A percentile compares a stretch with the other conserved stretches of the same genome.
Conservation (phyloP, 2,888 invertebrate species). For the Aspidiotus rigidus region DNA sequence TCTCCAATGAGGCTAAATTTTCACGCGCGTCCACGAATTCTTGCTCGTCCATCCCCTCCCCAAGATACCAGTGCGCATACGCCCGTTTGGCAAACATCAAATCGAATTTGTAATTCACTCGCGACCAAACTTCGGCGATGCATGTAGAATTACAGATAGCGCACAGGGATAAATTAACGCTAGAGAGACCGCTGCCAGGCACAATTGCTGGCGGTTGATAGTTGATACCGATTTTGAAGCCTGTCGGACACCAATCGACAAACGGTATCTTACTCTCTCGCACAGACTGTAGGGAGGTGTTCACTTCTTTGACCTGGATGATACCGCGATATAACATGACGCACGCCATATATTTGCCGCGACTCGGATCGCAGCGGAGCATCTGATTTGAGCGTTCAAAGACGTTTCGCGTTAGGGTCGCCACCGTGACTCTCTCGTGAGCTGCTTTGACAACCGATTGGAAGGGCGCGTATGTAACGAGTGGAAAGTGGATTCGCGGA, state of each 20-base stretch:
- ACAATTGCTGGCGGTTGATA: slow-evolving; percentile 6
- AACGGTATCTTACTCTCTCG: slow-evolving; percentile 5
- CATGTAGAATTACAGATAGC: slow-evolving; percentile 14
- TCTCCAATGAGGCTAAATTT: slow-evolving; percentile 14
- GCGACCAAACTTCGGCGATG: slow-evolving; percentile 20
- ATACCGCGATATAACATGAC: slow-evolving; percentile 11
- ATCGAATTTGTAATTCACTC: slow-evolving; percentile 24
- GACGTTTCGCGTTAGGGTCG: not conserved
- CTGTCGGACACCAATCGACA: slow-evolving; percentile 24
- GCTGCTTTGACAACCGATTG: not conserved
- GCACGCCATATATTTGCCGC: slow-evolving; percentile 20
- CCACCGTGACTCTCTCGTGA: not conserved
- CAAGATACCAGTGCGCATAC: slow-evolving; percentile 15
- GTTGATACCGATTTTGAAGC: slow-evolving; percentile 22
- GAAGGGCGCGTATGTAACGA: not conserved
- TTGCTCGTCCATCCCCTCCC: slow-evolving; percentile 24
- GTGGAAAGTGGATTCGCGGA: not conserved
- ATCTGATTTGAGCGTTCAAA: slow-evolving; percentile 18
- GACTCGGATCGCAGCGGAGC: slow-evolving; percentile 16
- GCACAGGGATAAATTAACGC: slow-evolving; percentile 12
- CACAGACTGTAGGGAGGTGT: not conserved
- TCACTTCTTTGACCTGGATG: slow-evolving; percentile 20
- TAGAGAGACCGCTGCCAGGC: slow-evolving; percentile 10
- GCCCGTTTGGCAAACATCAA: slow-evolving; percentile 23
- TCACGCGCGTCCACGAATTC: slow-evolving; percentile 20